A percentile compares a stretch with the other conserved stretches of the same genome.
phyloP scores from a whole-genome alignment of 2,113 vertebrate genomes.

The Phasianus colchicus region DNA sequence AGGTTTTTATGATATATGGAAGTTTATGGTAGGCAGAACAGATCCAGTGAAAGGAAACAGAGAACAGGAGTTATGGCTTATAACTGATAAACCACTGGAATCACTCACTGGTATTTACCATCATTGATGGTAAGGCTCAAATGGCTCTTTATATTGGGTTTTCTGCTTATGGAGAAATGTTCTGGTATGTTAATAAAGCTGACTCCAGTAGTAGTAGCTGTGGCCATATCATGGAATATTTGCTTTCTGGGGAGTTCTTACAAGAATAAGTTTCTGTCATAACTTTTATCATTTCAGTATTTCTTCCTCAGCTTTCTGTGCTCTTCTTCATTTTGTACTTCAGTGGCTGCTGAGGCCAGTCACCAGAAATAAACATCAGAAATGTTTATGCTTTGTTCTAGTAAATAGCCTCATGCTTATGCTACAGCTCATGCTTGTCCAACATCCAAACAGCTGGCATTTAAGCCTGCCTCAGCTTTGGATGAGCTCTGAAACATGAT shows the following conservation, averaged over 20 bases:
- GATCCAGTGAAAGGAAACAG: not conserved
- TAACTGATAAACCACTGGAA: not conserved
- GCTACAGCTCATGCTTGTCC: not conserved
- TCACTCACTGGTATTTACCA: not conserved
- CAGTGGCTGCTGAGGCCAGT: not conserved
- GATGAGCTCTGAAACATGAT: not conserved
- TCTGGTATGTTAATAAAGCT: not conserved
- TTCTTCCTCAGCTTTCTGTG: not conserved
- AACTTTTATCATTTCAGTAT: not conserved
- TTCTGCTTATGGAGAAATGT: not conserved
- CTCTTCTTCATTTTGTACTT: not conserved
- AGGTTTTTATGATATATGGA: not conserved
- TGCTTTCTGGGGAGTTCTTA: not conserved
- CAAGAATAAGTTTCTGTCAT: not conserved
- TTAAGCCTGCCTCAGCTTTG: not conserved
- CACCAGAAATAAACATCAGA: no score
- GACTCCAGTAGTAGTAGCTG: not conserved
- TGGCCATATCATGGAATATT: not conserved
- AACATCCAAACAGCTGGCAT: not conserved
- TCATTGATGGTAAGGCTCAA: not conserved
- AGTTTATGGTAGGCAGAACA: not conserved
- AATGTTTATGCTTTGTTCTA: not conserved
- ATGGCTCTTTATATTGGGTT: not conserved
- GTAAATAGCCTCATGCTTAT: not conserved
- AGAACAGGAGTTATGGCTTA: not conserved